A percentile compares a stretch with the other conserved stretches of the same genome.
phyloP scores from a whole-genome alignment of 1,140 invertebrate species.

The Apis cerana region DNA sequence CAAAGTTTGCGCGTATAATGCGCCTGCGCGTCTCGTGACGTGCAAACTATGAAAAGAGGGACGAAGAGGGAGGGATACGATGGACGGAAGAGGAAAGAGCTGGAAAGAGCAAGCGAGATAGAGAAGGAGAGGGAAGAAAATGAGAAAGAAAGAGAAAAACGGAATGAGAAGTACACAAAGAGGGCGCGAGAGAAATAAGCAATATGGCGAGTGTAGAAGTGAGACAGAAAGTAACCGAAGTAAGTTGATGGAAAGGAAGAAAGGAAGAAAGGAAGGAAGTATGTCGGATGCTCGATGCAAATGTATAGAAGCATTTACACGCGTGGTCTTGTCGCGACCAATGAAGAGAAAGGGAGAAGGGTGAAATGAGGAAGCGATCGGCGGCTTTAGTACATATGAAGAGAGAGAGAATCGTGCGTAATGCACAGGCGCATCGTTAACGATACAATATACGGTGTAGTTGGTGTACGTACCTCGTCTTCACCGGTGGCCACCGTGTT shows the following conservation, averaged over 20 bases:
- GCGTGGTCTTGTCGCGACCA: background rate
- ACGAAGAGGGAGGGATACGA: slow-evolving; percentile 5
- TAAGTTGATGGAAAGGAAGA: slow-evolving; percentile 47
- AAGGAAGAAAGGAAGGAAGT: slow-evolving; percentile 25
- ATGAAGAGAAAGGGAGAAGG: slow-evolving; percentile 23
- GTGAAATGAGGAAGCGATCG: slow-evolving; percentile 43
- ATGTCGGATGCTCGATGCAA: slow-evolving; percentile 21
- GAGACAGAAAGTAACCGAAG: slow-evolving; percentile 30
- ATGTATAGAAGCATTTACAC: slow-evolving; percentile 3
- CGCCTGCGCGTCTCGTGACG: slow-evolving; percentile 59
- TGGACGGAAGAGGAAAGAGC: background rate
- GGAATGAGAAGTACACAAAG: slow-evolving; percentile 28
- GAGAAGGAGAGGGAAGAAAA: background rate
- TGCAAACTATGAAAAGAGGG: slow-evolving; percentile 19
- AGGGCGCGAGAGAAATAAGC: slow-evolving; percentile 2
- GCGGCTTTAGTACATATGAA: background rate
- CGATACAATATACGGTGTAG: background rate
- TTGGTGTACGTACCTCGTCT: slow-evolving; percentile 89
- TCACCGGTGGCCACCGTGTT: slow-evolving; percentile 92
- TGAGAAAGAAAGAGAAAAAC: slow-evolving; percentile 20
- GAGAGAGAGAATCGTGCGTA: slow-evolving; percentile 5
- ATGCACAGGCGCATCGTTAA: slow-evolving; percentile 32
- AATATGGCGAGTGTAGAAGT: slow-evolving; percentile 46
- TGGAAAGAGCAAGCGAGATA: background rate
- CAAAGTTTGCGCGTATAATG: slow-evolving; percentile 23